These are phyloP conservation scores for Otus sunia DNA, from an alignment of 2,113 vertebrate genomes.

Conservation along the genomic window DNA sequence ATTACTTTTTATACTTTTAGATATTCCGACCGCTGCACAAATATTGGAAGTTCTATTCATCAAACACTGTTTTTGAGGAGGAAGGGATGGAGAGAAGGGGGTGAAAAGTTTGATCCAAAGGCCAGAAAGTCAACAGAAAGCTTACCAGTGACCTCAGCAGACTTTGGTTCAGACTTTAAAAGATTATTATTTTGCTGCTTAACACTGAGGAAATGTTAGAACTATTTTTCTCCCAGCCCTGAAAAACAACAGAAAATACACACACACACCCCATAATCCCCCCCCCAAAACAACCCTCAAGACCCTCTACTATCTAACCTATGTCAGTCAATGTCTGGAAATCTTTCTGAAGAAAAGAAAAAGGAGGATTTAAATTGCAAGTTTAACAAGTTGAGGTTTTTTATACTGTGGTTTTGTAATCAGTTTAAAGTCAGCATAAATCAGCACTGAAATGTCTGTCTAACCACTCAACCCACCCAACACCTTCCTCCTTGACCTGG, in stretches of 20 bases:
- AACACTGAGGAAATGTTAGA: neutral
- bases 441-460: neutral
- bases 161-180: neutral
- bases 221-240: neutral
- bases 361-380: neutral
- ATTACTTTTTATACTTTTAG: neutral
- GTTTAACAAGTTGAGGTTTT: neutral
- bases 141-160: neutral
- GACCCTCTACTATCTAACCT: neutral
- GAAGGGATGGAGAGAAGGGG: neutral
- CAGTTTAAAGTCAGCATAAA: neutral
- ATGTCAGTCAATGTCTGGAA: neutral
- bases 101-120: neutral
- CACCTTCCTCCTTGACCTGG: neutral
- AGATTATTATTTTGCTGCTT: neutral
- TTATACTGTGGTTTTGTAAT: neutral
- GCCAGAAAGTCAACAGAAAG: neutral
- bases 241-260: neutral
- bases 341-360: neutral
- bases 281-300: neutral
- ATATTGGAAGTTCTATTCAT: neutral
- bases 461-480: neutral
- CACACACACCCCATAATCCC: no score
- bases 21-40: neutral
- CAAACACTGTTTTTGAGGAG: neutral